phyloP scores from a whole-genome alignment of 2,113 vertebrate species.

The Lophura nycthemera region DNA sequence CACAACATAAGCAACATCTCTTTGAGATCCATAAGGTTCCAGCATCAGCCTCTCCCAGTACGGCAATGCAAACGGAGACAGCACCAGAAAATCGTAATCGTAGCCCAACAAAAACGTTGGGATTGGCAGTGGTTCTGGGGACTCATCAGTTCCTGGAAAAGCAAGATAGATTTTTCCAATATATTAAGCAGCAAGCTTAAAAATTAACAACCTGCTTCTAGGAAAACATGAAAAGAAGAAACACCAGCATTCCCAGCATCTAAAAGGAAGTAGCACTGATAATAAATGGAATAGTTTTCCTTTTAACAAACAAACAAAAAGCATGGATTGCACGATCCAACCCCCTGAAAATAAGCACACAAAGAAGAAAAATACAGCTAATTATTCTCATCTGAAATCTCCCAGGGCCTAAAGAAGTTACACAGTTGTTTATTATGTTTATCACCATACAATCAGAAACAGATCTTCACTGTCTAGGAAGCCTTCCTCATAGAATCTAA shows the following conservation, averaged over 20 bases:
- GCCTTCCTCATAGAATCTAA: not conserved
- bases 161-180: conserved; percentile 4
- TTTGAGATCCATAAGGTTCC: conserved; percentile 95
- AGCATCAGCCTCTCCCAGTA: conserved; percentile 98
- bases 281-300: not conserved
- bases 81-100: conserved; percentile 97
- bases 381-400: not conserved
- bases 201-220: conserved; percentile 39
- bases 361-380: not conserved
- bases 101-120: conserved; percentile 97
- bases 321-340: not conserved
- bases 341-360: not conserved
- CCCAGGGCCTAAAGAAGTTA: not conserved
- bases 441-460: not conserved
- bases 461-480: not conserved
- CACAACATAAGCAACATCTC: conserved; percentile 97
- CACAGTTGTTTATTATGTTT: not conserved
- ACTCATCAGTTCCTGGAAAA: conserved; percentile 94
- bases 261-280: not conserved
- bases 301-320: not conserved
- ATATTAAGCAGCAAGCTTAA: conserved; percentile 46
- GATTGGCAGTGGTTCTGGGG: conserved; percentile 97
- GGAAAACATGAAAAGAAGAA: not conserved
- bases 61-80: conserved; percentile 96
- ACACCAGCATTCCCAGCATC: not conserved